These are phyloP conservation scores for Coecobrya sp. DNA, from an alignment of 2,888 invertebrate species.

Conservation along the genomic window DNA sequence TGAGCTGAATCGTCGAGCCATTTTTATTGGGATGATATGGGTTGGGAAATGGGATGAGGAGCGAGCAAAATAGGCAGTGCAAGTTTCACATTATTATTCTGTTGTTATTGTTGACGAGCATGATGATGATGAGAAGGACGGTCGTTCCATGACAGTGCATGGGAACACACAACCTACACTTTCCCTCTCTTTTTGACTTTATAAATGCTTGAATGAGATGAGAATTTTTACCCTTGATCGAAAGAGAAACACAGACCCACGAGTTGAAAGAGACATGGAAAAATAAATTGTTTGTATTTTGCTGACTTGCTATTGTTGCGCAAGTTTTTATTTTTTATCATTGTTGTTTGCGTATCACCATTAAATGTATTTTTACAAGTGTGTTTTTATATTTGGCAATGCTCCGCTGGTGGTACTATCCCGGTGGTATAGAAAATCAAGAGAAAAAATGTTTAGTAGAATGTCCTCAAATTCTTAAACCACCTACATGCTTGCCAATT, in stretches of 20 bases:
- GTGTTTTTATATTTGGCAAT: background rate
- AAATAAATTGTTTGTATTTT: conserved; percentile 11
- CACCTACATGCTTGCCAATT: too few species aligned
- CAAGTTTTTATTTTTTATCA: background rate
- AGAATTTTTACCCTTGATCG: background rate
- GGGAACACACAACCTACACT: conserved; percentile 11
- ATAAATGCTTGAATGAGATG: background rate
- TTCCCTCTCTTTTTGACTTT: background rate
- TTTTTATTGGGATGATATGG: conserved; percentile 28
- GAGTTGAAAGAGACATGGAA: background rate
- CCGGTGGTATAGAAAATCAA: background rate
- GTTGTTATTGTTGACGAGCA: conserved; percentile 45
- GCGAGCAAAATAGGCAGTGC: conserved; percentile 36
- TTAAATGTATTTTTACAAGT: too few species aligned
- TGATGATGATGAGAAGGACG: conserved; percentile 18
- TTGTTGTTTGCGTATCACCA: conserved; percentile 2
- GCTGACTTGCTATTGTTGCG: conserved; percentile 22
- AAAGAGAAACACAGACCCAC: background rate
- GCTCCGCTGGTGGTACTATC: background rate
- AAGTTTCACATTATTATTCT: conserved; percentile 45
- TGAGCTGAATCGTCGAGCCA: conserved; percentile 7
- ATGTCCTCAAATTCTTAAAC: too few species aligned
- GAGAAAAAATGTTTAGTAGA: too few species aligned
- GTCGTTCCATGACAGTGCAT: conserved; percentile 51
- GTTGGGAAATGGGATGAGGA: conserved; percentile 21